phyloP scores from a whole-genome alignment of 2,797 vertebrate genomes.

The Bufotes viridis region DNA sequence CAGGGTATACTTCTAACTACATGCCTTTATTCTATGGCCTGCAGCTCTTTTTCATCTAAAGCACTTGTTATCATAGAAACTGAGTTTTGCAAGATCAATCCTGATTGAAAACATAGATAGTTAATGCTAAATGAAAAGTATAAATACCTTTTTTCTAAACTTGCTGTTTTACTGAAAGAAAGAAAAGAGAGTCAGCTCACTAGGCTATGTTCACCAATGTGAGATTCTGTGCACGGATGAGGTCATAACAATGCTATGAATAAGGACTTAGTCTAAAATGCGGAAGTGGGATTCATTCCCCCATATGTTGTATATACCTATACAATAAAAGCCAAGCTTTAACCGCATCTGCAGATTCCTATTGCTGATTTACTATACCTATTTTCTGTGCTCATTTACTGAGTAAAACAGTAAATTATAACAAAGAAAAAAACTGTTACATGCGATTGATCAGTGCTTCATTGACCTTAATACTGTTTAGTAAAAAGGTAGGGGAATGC shows the following conservation, averaged over 20 bases:
- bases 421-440: neutral
- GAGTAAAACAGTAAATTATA: neutral
- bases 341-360: no score
- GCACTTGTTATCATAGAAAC: neutral
- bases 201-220: no score
- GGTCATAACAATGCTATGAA: no score
- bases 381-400: neutral
- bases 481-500: neutral
- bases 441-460: neutral
- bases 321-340: no score
- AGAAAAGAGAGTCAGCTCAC: no score
- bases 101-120: neutral
- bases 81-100: neutral
- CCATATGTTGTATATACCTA: no score
- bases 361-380: no score
- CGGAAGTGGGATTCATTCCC: no score
- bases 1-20: neutral
- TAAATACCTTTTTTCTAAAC: no score
- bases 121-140: neutral
- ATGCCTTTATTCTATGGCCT: neutral
- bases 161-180: no score
- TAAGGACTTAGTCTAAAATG: no score
- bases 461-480: neutral
- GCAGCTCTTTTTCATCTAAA: neutral
- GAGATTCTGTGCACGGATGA: no score